These are phyloP conservation scores for Fulmarus glacialis DNA, from an alignment of 2,113 vertebrate genomes.

Conservation along the genomic window DNA sequence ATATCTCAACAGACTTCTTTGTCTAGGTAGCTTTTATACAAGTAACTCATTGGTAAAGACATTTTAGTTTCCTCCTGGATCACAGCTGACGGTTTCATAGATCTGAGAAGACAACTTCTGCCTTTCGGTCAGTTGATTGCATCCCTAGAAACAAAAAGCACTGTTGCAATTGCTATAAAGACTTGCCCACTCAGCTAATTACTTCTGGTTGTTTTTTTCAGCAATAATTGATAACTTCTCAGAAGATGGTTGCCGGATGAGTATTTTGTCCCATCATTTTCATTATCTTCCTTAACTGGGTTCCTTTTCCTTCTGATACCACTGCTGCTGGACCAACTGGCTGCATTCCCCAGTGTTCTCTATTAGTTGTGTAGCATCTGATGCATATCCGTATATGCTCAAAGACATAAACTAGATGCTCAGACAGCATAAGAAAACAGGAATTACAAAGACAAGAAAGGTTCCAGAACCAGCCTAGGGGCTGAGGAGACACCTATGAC, in stretches of 20 bases:
- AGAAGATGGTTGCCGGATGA: rapidly evolving
- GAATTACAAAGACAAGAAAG: not conserved
- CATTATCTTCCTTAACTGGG: not conserved
- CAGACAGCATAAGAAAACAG: not conserved
- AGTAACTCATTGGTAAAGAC: not conserved
- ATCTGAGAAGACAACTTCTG: not conserved
- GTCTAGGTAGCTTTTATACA: not conserved
- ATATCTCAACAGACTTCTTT: not conserved
- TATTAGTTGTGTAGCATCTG: not conserved
- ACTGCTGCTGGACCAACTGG: not conserved
- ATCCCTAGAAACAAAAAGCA: not conserved
- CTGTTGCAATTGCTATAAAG: not conserved
- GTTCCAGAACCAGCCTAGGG: not conserved
- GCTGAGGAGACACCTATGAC: not conserved
- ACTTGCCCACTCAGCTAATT: not conserved
- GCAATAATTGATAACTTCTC: not conserved
- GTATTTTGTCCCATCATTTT: not conserved
- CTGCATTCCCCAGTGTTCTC: not conserved
- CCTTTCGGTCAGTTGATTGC: not conserved
- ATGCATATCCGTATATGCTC: not conserved
- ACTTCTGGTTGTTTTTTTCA: not conserved
- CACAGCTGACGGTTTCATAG: not conserved
- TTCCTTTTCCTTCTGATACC: not conserved
- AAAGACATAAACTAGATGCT: not conserved
- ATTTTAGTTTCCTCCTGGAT: not conserved